These are phyloP conservation scores for Drosophila nigrodunni DNA, from an alignment of 1,140 invertebrate genomes.

Conservation along the genomic window DNA sequence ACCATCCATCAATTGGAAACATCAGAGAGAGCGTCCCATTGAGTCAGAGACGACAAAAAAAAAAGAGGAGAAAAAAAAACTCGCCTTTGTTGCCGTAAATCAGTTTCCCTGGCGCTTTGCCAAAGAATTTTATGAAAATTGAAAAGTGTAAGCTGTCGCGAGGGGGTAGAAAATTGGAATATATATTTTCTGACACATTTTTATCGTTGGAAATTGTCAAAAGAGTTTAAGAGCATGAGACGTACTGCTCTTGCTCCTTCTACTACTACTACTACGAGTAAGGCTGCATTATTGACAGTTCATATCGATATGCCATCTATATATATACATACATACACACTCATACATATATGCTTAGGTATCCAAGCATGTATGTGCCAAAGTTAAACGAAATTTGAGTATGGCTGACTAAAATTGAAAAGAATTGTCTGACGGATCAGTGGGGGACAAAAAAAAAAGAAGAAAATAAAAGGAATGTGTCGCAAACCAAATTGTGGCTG, in stretches of 20 bases:
- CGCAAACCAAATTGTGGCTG: constrained; percentile 44
- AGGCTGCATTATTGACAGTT: constrained; percentile 65
- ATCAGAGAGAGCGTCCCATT: constrained; percentile 43
- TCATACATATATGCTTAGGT: constrained; percentile 20
- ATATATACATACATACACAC: neutral
- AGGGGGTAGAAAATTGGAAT: constrained; percentile 44
- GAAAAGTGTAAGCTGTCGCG: constrained; percentile 59
- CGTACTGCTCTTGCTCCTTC: neutral
- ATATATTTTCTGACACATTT: constrained; percentile 71
- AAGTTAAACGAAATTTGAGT: constrained; percentile 34
- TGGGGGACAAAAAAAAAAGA: neutral
- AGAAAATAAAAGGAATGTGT: constrained; percentile 16
- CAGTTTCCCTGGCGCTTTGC: constrained; percentile 63
- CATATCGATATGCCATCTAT: constrained; percentile 43
- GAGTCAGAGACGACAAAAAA: constrained; percentile 45
- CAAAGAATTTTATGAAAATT: constrained; percentile 78
- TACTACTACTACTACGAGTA: too few species aligned
- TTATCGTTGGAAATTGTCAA: constrained; percentile 78
- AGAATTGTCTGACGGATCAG: constrained; percentile 37
- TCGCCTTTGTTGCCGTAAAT: constrained; percentile 63
- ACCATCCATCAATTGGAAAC: constrained; percentile 40
- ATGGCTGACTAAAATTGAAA: constrained; percentile 35
- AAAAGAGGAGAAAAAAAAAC: neutral
- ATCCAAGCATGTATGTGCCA: constrained; percentile 5
- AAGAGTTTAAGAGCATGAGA: constrained; percentile 67